Evolutionary conservation across 2,113 vertebrate genomes (phyloP).

Genomic region (Mormyrus iriodes): DNA sequence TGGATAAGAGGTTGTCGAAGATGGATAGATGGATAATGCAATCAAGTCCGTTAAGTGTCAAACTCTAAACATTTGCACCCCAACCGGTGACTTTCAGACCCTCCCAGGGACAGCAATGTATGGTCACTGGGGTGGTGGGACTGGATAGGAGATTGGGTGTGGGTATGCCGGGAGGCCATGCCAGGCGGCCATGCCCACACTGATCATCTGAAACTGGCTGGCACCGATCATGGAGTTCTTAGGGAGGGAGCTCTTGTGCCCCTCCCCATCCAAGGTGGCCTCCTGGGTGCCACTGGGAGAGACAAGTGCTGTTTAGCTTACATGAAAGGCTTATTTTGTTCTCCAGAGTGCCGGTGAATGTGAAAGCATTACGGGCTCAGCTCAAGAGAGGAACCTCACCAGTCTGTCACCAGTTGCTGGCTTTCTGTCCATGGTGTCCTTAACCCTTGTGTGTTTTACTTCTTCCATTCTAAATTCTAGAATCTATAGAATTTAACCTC

Average conservation of each 20-base stretch:
- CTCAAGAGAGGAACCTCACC: neutral
- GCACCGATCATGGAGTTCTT: neutral
- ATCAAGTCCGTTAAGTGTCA: neutral
- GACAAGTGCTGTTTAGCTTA: slow-evolving; percentile 2
- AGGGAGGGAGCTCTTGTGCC: too few species aligned
- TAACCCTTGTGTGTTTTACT: too few species aligned
- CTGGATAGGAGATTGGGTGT: neutral
- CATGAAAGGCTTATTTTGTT: neutral
- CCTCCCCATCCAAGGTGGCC: neutral
- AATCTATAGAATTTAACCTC: too few species aligned
- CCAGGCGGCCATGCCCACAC: neutral
- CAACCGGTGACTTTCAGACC: neutral
- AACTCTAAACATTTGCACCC: neutral
- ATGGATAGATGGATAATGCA: too few species aligned
- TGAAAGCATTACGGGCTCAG: neutral
- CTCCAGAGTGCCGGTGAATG: neutral
- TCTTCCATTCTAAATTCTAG: too few species aligned
- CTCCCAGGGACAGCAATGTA: neutral
- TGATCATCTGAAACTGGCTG: neutral
- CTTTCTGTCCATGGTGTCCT: neutral
- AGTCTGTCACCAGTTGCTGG: neutral
- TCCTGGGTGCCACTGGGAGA: neutral
- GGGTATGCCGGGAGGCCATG: neutral
- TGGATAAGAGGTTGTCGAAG: neutral
- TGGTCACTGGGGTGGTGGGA: neutral